These are phyloP conservation scores for Lepilemur ruficaudatus DNA, from an alignment of 2,797 vertebrate genomes.

Conservation along the genomic window DNA sequence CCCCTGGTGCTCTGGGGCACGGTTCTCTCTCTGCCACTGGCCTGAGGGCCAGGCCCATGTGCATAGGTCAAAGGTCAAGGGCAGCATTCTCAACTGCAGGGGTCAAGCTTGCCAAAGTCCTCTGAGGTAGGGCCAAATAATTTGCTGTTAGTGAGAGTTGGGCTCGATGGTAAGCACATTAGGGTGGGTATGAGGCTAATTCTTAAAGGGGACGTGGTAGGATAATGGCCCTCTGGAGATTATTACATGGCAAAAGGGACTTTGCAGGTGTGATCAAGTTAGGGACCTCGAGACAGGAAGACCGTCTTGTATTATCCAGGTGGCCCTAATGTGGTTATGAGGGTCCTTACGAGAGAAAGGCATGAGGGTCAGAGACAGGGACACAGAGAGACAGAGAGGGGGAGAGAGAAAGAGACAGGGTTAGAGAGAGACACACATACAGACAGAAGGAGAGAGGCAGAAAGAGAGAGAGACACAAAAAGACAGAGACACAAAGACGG, in stretches of 20 bases:
- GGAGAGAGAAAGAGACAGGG: not conserved
- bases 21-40: not conserved
- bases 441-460: not conserved
- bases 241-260: not conserved
- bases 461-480: not conserved
- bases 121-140: not conserved
- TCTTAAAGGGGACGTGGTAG: fast-evolving
- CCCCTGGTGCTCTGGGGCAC: not conserved
- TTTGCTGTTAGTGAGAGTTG: not conserved
- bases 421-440: not conserved
- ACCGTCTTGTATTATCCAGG: too few species aligned
- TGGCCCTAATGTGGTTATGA: not conserved
- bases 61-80: not conserved
- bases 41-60: fast-evolving
- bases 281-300: not conserved
- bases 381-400: not conserved
- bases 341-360: not conserved
- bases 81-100: not conserved
- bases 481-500: not conserved
- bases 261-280: not conserved
- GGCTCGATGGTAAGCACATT: fast-evolving
- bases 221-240: not conserved
- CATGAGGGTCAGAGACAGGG: not conserved
- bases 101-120: not conserved
- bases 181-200: too few species aligned